Evolutionary conservation across 2,113 vertebrate species (phyloP), one percentile per base, ranked within the genome.

Genomic region (Antechinus flavipes): DNA sequence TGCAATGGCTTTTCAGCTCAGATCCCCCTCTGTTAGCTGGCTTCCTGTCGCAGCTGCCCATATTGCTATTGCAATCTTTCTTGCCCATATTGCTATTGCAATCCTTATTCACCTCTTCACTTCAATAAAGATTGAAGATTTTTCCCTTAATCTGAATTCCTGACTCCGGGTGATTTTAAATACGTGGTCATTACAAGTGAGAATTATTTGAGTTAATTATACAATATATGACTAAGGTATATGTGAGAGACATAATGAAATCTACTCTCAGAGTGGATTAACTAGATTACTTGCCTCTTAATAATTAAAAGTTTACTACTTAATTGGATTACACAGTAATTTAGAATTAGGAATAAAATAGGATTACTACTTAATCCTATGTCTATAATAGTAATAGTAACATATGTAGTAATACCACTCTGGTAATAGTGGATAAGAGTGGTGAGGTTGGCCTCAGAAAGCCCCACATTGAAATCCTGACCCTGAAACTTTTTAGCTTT

Each of bases 171-270:
- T 42, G 42, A 42, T 42, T 42, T 42, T 42, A 42, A 42, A 42
- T 42, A 42, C 42, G 42, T 1, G 42, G 42, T 42, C 42, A 42
- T 42, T 42, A 42, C 42, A 42, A 42, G 42, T 42, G 24, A 97
- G 94, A 96, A 26, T 90, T 95, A 91, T 91, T 95, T 93, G 35
- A 89, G 58, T 94, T 95, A 91, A 95, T 46, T 89, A 50, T 89
- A 92, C 16, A 49, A 0, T 91, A 47, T 76, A 54, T 91, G 22
- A 22, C 55, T 52, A 56, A 35, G 84, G 58, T 42, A 2, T 91
- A 93, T 90, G 93, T 94, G 35, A 35, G 54, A 93, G 55, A 90
- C 19, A 54, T 47, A 90, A 76, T 68, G 91, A 96, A 96, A 54
- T 14, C 27, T 92, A 22, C n/a, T n/a, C 93, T 91, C 46, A 92